phyloP scores from a whole-genome alignment of 2,888 invertebrate genomes.

The Tanytarsus gracilentus region DNA sequence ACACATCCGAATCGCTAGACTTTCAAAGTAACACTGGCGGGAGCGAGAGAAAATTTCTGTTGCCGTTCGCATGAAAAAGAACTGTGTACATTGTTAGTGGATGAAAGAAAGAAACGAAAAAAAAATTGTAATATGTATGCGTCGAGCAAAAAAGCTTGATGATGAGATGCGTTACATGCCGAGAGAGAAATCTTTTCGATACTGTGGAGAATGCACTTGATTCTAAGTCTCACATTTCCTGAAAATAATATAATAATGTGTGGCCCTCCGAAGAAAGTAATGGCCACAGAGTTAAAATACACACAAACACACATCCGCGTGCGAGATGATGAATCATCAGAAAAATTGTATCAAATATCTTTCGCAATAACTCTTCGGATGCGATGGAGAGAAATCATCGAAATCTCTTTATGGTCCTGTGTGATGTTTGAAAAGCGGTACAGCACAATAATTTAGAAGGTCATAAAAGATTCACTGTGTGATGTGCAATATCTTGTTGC shows the following conservation, averaged over 20 bases:
- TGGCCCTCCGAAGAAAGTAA: not conserved
- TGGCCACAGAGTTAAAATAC: not conserved
- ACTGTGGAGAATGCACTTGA: slow-evolving; percentile 1
- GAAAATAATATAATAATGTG: not conserved
- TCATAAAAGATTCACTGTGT: slow-evolving; percentile 2
- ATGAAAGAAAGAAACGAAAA: slow-evolving; percentile 18
- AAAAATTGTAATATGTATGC: slow-evolving; percentile 15
- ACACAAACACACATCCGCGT: not conserved
- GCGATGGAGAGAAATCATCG: not conserved
- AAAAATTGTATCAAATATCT: slow-evolving; percentile 15
- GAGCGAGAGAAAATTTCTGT: not conserved
- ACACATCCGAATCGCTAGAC: slow-evolving; percentile 23
- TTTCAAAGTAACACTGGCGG: slow-evolving; percentile 11
- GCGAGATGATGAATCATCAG: slow-evolving; percentile 5
- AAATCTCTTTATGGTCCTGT: slow-evolving; percentile 3
- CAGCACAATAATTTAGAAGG: not conserved
- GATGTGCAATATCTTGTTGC: not conserved
- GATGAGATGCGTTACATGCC: slow-evolving; percentile 2
- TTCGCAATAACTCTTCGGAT: not conserved
- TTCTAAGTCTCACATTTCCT: slow-evolving; percentile 6
- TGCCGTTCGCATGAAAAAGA: not conserved
- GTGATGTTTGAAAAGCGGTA: no score
- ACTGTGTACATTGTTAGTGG: slow-evolving; percentile 2
- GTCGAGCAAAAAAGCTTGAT: slow-evolving; percentile 9
- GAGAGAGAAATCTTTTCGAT: not conserved